Evolutionary conservation across 2,797 vertebrate genomes (phyloP).

Genomic region (Lepilemur septentrionalis): DNA sequence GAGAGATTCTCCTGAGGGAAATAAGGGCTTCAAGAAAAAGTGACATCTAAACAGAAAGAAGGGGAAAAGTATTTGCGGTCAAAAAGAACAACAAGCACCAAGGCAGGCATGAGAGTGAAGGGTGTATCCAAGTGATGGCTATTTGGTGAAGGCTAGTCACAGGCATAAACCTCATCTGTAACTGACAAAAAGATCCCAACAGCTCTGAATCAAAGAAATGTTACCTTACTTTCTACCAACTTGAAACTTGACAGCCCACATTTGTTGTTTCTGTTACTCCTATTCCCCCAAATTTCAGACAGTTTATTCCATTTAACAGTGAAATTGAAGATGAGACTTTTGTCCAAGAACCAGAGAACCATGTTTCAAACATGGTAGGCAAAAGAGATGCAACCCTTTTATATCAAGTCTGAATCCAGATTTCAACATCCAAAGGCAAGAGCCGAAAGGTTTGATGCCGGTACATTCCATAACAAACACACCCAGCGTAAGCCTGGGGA

Average conservation of each 20-base stretch:
- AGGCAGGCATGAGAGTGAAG: neutral
- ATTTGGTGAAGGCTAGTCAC: neutral
- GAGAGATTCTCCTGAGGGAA: neutral
- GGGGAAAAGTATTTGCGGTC: neutral
- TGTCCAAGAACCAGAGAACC: neutral
- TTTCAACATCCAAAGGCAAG: neutral
- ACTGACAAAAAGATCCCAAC: neutral
- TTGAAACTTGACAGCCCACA: neutral
- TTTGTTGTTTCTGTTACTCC: neutral
- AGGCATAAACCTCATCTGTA: neutral
- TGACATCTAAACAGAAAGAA: neutral
- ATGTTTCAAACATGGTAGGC: neutral
- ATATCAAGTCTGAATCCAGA: neutral
- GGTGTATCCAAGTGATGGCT: neutral
- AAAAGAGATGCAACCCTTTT: neutral
- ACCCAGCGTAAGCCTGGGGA: neutral
- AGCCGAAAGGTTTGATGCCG: neutral
- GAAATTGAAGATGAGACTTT: neutral
- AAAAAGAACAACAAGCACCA: neutral
- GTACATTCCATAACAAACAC: neutral
- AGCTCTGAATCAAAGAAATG: neutral
- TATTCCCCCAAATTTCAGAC: neutral
- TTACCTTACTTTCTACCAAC: neutral
- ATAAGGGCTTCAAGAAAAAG: neutral
- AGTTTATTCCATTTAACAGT: neutral